Conservation (phyloP, 1,140 invertebrate species). For the Zaprionus gabonicus region DNA sequence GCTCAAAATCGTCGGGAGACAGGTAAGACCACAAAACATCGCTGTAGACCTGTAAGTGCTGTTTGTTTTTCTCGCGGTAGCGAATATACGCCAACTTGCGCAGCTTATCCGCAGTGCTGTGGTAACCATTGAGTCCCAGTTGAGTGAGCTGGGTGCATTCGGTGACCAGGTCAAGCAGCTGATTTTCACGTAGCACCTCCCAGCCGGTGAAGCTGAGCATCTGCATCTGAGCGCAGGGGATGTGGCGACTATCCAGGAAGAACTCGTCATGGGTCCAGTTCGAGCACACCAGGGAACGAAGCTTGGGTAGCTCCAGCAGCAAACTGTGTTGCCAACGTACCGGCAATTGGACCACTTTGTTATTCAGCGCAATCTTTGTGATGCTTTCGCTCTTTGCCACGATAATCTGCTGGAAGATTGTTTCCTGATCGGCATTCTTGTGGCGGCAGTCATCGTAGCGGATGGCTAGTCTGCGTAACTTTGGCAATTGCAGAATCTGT, state of each 20-base stretch:
- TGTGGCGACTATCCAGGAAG: slow-evolving; percentile 62
- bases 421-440: slow-evolving; percentile 60
- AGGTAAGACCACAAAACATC: slow-evolving; percentile 64
- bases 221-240: slow-evolving; percentile 69
- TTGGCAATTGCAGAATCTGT: slow-evolving; percentile 65
- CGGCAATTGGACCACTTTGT: slow-evolving; percentile 70
- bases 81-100: slow-evolving; percentile 51
- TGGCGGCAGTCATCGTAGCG: slow-evolving; percentile 67
- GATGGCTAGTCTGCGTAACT: slow-evolving; percentile 54
- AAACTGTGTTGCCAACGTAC: slow-evolving; percentile 62
- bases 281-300: slow-evolving; percentile 56
- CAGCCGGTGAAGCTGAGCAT: slow-evolving; percentile 70
- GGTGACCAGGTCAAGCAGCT: slow-evolving; percentile 60
- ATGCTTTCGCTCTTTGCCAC: slow-evolving; percentile 67
- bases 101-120: slow-evolving; percentile 59
- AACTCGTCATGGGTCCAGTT: slow-evolving; percentile 69
- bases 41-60: slow-evolving; percentile 57
- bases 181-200: slow-evolving; percentile 56
- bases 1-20: slow-evolving; percentile 42
- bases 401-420: slow-evolving; percentile 71
- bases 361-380: slow-evolving; percentile 63
- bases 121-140: slow-evolving; percentile 57
- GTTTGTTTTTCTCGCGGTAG: slow-evolving; percentile 35
- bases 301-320: slow-evolving; percentile 62
- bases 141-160: slow-evolving; percentile 54